Base-by-base conservation (phyloP, 2,888 invertebrate genomes). In the Eristalinus aeneus region DNA sequence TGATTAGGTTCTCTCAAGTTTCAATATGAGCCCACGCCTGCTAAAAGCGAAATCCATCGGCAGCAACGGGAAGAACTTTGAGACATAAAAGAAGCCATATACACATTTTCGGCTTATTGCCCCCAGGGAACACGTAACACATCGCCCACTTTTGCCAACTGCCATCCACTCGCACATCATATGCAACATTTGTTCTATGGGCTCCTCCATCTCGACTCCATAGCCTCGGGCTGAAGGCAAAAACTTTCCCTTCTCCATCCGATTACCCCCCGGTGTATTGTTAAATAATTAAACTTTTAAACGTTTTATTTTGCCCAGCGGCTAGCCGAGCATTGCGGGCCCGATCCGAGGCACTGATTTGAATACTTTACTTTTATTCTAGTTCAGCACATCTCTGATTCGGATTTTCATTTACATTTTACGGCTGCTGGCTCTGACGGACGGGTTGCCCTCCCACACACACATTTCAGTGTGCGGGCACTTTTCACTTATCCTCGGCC, bases 211-310 rank as follows among this genome's bases (percentile, higher is more conserved):
- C 60, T 69, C 54, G 20, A 12, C 63, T 54, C 34, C 39, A 31
- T 0, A 27, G 22, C 39, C 20, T 9, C 31, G 2, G 20, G 54
- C 16, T n/a, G 20, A 23, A 27, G 34, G 6, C n/a, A 71, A 76
- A 68, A 68, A 23, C 56, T 56, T 75, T 56, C 34, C 53, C 58
- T n/a, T 5, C 16, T 27, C 46, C 32, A 0, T 20, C 31, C 31
- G 27, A 73, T 27, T 67, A 76, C 61, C 77, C 77, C 77, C 77
- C 22, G 4, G 31, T 22, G 82, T 54, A 77, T 86, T 77, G 77
- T 82, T 69, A 82, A 86, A 81, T 78, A 86, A 86, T 86, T 86
- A 77, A 86, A 86, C 81, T 86, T 77, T 69, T 82, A 78, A 86
- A 82, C 71, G 86, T 77, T 82, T 77, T 81, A 86, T 78, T 74